These are phyloP conservation scores for Todus mexicanus DNA, from an alignment of 2,797 vertebrate species.

Conservation along the genomic window DNA sequence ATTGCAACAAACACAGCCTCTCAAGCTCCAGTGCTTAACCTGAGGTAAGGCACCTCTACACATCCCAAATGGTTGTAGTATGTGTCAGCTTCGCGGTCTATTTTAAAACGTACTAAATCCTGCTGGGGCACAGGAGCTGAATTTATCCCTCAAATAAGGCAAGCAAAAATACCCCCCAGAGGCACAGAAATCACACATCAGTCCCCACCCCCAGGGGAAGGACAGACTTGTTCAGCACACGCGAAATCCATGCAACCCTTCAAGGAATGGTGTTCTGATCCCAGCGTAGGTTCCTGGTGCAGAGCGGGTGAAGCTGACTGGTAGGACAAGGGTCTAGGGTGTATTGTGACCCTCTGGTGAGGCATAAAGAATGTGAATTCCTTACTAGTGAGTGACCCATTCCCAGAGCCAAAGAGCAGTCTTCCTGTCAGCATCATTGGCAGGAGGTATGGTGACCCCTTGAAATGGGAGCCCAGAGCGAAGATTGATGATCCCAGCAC, in stretches of 20 bases:
- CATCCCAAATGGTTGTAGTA: not conserved
- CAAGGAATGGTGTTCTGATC: not conserved
- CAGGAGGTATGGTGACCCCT: conserved; percentile 80
- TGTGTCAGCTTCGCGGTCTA: not conserved
- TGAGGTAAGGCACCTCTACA: fast-evolving
- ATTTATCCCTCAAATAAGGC: not conserved
- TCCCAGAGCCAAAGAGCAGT: conserved; percentile 84
- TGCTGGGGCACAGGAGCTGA: not conserved
- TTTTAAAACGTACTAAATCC: not conserved
- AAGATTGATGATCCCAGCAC: conserved; percentile 83
- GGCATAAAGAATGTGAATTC: not conserved
- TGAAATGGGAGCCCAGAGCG: conserved; percentile 85
- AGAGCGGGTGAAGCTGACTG: not conserved
- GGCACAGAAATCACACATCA: not conserved
- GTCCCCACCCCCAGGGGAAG: not conserved
- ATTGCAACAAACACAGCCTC: not conserved
- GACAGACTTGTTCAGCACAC: not conserved
- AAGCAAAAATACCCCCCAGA: not conserved
- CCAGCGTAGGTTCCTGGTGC: not conserved
- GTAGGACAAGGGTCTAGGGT: not conserved
- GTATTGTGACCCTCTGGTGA: not conserved
- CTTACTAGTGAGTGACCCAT: conserved; percentile 84
- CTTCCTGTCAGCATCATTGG: conserved; percentile 84
- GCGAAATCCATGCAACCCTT: not conserved
- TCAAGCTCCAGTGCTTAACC: not conserved